Evolutionary conservation across 1,140 invertebrate genomes (phyloP).

Genomic region (Drosophila truncata): DNA sequence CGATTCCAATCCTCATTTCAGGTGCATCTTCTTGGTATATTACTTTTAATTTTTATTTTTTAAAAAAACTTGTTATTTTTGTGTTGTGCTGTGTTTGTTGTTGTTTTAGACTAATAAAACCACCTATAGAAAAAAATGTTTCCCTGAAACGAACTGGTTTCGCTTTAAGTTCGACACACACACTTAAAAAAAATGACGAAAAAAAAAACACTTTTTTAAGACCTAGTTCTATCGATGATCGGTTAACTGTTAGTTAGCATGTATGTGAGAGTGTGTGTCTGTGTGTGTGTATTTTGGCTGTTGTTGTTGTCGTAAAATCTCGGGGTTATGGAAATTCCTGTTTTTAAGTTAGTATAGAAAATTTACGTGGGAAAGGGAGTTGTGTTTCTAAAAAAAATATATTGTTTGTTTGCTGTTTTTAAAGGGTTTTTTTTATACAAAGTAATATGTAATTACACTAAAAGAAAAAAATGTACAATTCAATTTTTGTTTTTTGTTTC

Average conservation of each 20-base stretch:
- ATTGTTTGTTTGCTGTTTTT: conserved; percentile 20
- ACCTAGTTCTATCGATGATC: conserved; percentile 4
- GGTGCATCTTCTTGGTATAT: conserved; percentile 22
- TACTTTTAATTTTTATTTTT: not conserved
- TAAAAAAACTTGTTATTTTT: conserved; percentile 1
- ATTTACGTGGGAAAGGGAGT: not conserved
- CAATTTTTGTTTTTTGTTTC: conserved; percentile 32
- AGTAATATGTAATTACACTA: conserved; percentile 52
- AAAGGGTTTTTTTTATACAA: conserved; percentile 15
- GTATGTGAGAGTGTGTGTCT: conserved; percentile 1
- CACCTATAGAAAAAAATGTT: conserved; percentile 20
- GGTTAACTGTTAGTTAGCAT: conserved; percentile 4
- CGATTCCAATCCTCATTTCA: conserved; percentile 3
- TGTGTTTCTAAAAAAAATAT: conserved; percentile 41
- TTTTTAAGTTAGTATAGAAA: conserved; percentile 42
- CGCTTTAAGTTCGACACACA: conserved; percentile 26
- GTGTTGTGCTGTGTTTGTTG: conserved; percentile 34
- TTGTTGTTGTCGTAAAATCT: conserved; percentile 9
- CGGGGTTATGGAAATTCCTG: conserved; percentile 1
- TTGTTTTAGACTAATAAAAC: conserved; percentile 22
- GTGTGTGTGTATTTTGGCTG: conserved; percentile 13
- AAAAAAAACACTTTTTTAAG: conserved; percentile 25
- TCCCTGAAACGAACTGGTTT: conserved; percentile 14
- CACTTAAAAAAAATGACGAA: conserved; percentile 31
- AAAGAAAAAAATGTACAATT: conserved; percentile 60